phyloP scores from a whole-genome alignment of 2,113 vertebrate genomes.

The Zingel zingel region DNA sequence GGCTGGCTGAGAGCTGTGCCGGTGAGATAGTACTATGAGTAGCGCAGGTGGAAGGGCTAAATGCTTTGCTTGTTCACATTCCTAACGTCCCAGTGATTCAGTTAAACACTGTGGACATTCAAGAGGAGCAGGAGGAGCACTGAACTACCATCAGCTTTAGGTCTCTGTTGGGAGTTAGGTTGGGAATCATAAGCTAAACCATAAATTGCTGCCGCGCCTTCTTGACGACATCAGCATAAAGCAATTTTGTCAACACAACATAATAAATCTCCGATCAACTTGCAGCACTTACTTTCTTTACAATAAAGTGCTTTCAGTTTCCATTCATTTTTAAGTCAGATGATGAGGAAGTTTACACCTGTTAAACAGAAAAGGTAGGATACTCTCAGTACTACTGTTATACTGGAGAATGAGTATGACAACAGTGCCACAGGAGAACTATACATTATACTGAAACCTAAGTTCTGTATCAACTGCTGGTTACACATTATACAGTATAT shows the following conservation, averaged over 20 bases:
- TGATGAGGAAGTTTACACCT: constrained; percentile 2
- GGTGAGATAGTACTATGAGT: constrained; percentile 1
- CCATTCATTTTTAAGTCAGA: neutral
- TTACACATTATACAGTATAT: neutral
- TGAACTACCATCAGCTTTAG: constrained; percentile 20
- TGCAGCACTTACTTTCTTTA: neutral
- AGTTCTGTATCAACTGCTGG: neutral
- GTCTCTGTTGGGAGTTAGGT: neutral
- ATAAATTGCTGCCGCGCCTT: constrained; percentile 17
- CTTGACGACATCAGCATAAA: constrained; percentile 26
- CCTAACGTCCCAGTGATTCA: constrained; percentile 44
- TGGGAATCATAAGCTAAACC: constrained; percentile 19
- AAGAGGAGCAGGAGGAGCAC: constrained; percentile 32
- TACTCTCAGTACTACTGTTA: neutral
- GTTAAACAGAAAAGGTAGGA: constrained; percentile 1
- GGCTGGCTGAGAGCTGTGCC: constrained; percentile 27
- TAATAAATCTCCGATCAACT: neutral
- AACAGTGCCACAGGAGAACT: neutral
- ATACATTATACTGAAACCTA: constrained; percentile 4
- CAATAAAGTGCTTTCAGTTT: neutral
- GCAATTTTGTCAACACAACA: neutral
- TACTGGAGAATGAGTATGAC: neutral
- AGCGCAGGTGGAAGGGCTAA: constrained; percentile 34
- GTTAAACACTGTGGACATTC: constrained; percentile 24
- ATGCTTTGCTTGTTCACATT: constrained; percentile 43